These are phyloP conservation scores for Eristalis arbustorum DNA, from an alignment of 2,888 invertebrate species.

Conservation along the genomic window DNA sequence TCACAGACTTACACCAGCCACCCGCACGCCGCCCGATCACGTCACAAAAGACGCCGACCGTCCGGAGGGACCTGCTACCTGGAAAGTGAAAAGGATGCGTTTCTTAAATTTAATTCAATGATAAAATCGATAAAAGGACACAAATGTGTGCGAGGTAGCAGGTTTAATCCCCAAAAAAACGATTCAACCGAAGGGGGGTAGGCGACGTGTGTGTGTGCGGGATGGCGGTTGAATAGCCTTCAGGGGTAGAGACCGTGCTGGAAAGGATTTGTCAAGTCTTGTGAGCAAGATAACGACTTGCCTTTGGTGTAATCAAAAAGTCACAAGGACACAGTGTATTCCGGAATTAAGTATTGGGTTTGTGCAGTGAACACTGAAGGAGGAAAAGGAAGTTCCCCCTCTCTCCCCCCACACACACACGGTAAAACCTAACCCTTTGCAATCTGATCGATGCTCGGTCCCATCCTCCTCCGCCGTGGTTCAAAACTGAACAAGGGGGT, in stretches of 20 bases:
- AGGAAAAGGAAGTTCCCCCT: slow-evolving; percentile 38
- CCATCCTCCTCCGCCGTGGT: neutral
- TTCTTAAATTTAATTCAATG: slow-evolving; percentile 66
- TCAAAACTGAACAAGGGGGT: slow-evolving; percentile 25
- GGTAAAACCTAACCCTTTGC: slow-evolving; percentile 23
- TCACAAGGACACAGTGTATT: slow-evolving; percentile 64
- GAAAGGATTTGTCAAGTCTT: slow-evolving; percentile 68
- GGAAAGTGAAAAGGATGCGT: slow-evolving; percentile 57
- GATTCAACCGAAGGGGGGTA: slow-evolving; percentile 16
- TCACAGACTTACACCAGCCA: neutral
- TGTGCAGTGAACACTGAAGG: slow-evolving; percentile 37
- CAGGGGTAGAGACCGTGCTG: slow-evolving; percentile 43
- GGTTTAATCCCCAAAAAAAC: slow-evolving; percentile 48
- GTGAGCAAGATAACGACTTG: slow-evolving; percentile 68
- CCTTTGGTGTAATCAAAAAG: slow-evolving; percentile 68
- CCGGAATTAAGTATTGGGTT: slow-evolving; percentile 59
- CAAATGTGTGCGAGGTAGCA: slow-evolving; percentile 36
- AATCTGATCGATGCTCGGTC: slow-evolving; percentile 49
- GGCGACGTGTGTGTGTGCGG: slow-evolving; percentile 1
- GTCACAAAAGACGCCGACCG: slow-evolving; percentile 16
- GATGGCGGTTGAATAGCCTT: slow-evolving; percentile 25
- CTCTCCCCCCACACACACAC: slow-evolving; percentile 4
- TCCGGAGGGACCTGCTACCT: slow-evolving; percentile 25
- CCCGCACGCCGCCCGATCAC: too few species aligned
- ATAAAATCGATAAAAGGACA: slow-evolving; percentile 58